Percentiles rank a stretch among this genome's conserved stretches.
Evolutionary conservation across 2,888 invertebrate species (phyloP).

Genomic region (Ditula angustiorana): DNA sequence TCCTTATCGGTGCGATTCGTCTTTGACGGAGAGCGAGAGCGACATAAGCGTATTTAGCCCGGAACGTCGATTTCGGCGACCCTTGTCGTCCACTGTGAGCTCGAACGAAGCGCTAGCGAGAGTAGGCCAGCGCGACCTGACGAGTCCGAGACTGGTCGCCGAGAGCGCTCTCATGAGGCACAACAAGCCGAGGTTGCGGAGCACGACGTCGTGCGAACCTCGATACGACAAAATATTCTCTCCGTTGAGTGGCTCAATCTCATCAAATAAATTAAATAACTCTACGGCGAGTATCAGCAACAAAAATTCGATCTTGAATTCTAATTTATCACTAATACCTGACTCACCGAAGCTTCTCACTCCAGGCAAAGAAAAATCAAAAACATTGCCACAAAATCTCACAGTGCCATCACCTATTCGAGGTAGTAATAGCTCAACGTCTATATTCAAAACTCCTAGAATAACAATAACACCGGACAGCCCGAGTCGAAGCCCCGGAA

Average conservation of each 20-base stretch:
- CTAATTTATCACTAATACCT: constrained; percentile 77
- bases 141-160: constrained; percentile 72
- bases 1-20: constrained; percentile 68
- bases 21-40: constrained; percentile 79
- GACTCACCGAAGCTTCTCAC: constrained; percentile 78
- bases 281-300: constrained; percentile 69
- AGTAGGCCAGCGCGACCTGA: constrained; percentile 72
- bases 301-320: constrained; percentile 72
- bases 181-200: constrained; percentile 72
- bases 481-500: constrained; percentile 83
- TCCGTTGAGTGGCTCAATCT: constrained; percentile 72
- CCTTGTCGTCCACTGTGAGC: constrained; percentile 74
- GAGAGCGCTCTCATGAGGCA: constrained; percentile 67
- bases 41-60: constrained; percentile 76
- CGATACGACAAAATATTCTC: constrained; percentile 79
- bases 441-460: constrained; percentile 76
- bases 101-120: constrained; percentile 77
- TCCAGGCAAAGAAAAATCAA: constrained; percentile 83
- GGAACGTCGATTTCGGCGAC: constrained; percentile 70
- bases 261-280: constrained; percentile 71
- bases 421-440: constrained; percentile 77
- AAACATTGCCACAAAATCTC: constrained; percentile 87
- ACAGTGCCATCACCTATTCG: constrained; percentile 76
- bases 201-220: constrained; percentile 77
- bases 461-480: constrained; percentile 80